Conservation (phyloP, 1,140 invertebrate genomes). For the Drosophila lowei region DNA sequence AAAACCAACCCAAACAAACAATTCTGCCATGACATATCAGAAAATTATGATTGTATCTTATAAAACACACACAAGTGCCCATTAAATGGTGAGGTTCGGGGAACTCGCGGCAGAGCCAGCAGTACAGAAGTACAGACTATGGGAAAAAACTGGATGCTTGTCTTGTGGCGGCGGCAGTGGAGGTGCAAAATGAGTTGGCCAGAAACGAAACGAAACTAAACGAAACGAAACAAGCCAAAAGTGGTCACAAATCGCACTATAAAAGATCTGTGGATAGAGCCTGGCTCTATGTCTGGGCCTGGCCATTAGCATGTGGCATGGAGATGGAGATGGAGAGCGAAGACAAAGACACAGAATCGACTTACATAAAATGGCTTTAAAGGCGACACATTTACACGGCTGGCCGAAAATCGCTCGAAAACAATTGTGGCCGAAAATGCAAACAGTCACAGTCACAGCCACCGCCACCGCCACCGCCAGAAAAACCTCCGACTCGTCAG, state of each 20-base stretch:
- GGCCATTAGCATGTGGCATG: conserved; percentile 31
- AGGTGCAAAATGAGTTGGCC: conserved; percentile 9
- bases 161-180: conserved; percentile 3
- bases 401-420: conserved; percentile 63
- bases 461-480: conserved; percentile 10
- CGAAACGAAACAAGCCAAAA: conserved; percentile 11
- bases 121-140: conserved; percentile 35
- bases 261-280: conserved; percentile 54
- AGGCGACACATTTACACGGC: conserved; percentile 78
- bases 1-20: conserved; percentile 19
- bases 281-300: conserved; percentile 41
- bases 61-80: conserved; percentile 72
- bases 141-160: conserved; percentile 48
- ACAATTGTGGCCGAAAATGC: conserved; percentile 63
- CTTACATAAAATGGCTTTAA: conserved; percentile 81
- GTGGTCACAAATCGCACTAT: conserved; percentile 32
- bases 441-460: conserved; percentile 19
- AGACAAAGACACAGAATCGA: conserved; percentile 68
- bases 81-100: conserved; percentile 26
- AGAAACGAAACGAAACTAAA: conserved; percentile 22
- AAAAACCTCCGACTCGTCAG: conserved; percentile 13
- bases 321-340: conserved; percentile 32
- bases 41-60: conserved; percentile 76
- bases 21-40: conserved; percentile 72
- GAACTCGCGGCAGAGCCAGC: conserved; percentile 3